Conservation (phyloP, 2,113 vertebrate species). For the Chamaea fasciata region DNA sequence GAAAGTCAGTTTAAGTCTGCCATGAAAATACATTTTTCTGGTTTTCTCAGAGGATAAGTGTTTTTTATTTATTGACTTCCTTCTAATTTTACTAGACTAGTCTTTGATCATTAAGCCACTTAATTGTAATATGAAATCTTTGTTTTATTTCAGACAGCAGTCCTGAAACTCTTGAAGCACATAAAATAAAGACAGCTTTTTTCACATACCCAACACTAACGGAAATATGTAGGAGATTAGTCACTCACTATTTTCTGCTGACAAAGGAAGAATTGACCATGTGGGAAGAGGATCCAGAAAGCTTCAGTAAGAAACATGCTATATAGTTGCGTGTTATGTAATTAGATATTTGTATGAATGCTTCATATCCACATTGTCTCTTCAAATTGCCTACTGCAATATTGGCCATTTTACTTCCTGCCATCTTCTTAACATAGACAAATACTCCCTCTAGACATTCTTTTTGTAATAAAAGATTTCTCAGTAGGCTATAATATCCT, state of each 20-base stretch:
- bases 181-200: conserved; percentile 92
- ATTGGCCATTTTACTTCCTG: neutral
- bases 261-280: conserved; percentile 91
- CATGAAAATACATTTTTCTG: neutral
- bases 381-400: neutral
- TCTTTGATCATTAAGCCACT: neutral
- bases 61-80: neutral
- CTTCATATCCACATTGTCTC: neutral
- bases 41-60: neutral
- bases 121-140: neutral
- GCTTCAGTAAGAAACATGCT: conserved; percentile 84
- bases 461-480: neutral
- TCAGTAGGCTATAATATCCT: neutral
- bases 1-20: neutral
- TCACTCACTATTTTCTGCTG: conserved; percentile 93
- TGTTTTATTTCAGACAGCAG: conserved; percentile 84
- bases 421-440: neutral
- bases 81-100: neutral
- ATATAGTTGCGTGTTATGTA: neutral
- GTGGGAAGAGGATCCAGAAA: conserved; percentile 99
- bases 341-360: neutral
- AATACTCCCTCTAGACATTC: neutral
- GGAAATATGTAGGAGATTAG: conserved; percentile 91
- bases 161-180: conserved; percentile 92
- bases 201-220: conserved; percentile 93